Base-by-base conservation (phyloP, 2,113 vertebrate genomes). In the Campylomormyrus tamandua region DNA sequence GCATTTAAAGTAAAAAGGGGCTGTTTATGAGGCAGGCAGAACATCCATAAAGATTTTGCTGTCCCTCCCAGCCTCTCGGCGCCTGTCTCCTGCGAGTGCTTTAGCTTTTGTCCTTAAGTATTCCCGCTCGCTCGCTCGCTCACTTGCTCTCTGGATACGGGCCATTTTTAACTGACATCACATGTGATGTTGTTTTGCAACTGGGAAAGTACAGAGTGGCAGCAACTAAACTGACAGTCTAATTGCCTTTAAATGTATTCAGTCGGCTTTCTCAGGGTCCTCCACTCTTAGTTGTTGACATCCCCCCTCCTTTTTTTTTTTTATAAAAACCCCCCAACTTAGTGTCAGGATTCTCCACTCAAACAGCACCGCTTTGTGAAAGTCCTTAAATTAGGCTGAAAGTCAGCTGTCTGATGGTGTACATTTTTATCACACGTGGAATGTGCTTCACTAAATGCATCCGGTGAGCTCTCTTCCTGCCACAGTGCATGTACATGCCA, bases 211-310 rank as follows among this genome's bases (percentile, higher is more conserved):
- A 50, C 42, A 39, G n/a, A 45, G 58, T 85, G 66, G 52, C 89
- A 86, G 85, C 83, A 21, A 53, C 87, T 90, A 66, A 83, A 89
- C 83, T 90, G 90, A 92, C 91, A 92, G 91, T 49, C 80, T 92
- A 92, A 92, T 92, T 92, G 84, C 91, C 83, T 92, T 90, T 90
- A 88, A 89, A 91, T 91, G 70, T 91, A 83, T 92, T 85, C 90
- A 80, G 89, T 88, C 80, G 8, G 84, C 86, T 89, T 31, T n/a
- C 91, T 92, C 91, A 31, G 90, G 83, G 77, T 74, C 83, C 85
- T 88, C 56, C 52, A 35, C 5, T 87, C 58, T 92, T 90, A 87
- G 89, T n/a, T 35, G 74, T 53, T 56, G 85, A 35, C 10, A 53
- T 4, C 48, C n/a, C n/a, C 46, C 84, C 85, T 58, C 87, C 27